These are phyloP conservation scores for Dasypolia templi DNA, from an alignment of 2,888 invertebrate genomes.

Conservation along the genomic window DNA sequence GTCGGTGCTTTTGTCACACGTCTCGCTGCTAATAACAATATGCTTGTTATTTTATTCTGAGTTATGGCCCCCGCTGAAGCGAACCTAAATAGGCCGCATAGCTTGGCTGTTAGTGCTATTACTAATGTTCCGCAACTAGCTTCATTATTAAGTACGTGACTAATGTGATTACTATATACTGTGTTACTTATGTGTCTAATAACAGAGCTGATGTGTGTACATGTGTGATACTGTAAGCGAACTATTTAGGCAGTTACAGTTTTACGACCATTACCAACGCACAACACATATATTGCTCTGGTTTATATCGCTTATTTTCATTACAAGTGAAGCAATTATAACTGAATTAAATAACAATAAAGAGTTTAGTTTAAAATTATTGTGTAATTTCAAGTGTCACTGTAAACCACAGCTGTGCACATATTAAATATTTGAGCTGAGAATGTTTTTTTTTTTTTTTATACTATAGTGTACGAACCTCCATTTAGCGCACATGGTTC, in stretches of 20 bases:
- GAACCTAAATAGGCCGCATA: constrained; percentile 47
- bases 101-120: constrained; percentile 56
- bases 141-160: constrained; percentile 55
- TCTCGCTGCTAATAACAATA: constrained; percentile 61
- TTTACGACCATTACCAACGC: constrained; percentile 51
- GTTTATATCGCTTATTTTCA: constrained; percentile 38
- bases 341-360: constrained; percentile 52
- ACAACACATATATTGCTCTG: constrained; percentile 42
- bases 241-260: constrained; percentile 48
- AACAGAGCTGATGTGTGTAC: constrained; percentile 49
- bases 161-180: constrained; percentile 57
- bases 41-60: constrained; percentile 57
- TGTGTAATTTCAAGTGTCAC: constrained; percentile 41
- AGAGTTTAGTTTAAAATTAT: constrained; percentile 51
- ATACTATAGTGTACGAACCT: constrained; percentile 31
- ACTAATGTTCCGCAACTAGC: constrained; percentile 55
- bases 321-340: constrained; percentile 50
- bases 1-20: constrained; percentile 65
- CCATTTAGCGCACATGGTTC: constrained; percentile 51
- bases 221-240: constrained; percentile 42
- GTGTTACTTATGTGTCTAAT: constrained; percentile 56
- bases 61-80: constrained; percentile 36
- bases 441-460: constrained; percentile 37
- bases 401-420: constrained; percentile 40
- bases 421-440: constrained; percentile 27